A percentile compares a stretch with the other conserved stretches of the same genome.
Conservation (phyloP, 2,888 invertebrate species). For the Rhagium mordax region DNA sequence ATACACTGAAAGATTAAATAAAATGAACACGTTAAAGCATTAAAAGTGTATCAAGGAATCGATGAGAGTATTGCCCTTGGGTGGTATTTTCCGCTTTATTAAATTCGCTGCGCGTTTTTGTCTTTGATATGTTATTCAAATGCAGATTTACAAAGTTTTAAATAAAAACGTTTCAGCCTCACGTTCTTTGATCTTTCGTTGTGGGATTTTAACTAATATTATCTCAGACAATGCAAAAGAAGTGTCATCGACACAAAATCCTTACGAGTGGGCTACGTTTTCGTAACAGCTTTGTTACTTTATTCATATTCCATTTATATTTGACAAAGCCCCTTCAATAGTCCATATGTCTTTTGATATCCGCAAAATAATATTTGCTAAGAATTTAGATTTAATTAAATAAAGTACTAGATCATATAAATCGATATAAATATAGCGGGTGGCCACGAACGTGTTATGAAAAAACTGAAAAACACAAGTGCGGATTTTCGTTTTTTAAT, state of each 20-base stretch:
- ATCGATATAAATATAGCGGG: no score
- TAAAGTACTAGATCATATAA: no score
- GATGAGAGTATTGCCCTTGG: constrained; percentile 17
- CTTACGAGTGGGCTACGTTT: not conserved
- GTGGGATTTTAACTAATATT: not conserved
- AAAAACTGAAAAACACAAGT: no score
- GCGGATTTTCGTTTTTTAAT: no score
- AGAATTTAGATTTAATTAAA: no score
- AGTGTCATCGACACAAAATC: not conserved
- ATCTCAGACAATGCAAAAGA: not conserved
- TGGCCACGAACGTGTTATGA: no score
- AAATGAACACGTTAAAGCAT: constrained; percentile 18
- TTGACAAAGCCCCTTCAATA: no score
- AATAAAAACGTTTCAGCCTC: not conserved
- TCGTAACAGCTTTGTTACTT: not conserved
- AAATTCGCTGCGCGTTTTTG: constrained; percentile 19
- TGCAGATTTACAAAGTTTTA: constrained; percentile 24
- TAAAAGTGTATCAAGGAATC: constrained; percentile 26
- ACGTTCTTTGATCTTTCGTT: not conserved
- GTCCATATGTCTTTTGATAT: no score
- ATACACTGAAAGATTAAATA: constrained; percentile 18
- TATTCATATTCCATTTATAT: not conserved
- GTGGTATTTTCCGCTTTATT: constrained; percentile 22
- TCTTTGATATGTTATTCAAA: constrained; percentile 5
- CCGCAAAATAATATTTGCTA: no score